Evolutionary conservation across 2,888 invertebrate species (phyloP).

Genomic region (Pediacus dermestoides): DNA sequence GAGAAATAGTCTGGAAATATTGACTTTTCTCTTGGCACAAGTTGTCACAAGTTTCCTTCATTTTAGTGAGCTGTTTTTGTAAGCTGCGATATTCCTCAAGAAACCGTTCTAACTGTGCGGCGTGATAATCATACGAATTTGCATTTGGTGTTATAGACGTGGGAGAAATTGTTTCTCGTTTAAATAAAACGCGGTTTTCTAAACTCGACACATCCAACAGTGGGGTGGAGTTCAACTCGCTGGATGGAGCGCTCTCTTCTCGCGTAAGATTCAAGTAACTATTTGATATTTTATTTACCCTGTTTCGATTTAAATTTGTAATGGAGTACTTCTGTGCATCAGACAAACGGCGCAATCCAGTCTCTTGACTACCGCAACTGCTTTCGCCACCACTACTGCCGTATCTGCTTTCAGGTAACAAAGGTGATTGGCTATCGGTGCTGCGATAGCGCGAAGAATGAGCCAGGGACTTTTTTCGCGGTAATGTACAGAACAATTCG

Average conservation of each 20-base stretch:
- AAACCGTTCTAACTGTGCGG: constrained; percentile 74
- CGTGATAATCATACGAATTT: constrained; percentile 70
- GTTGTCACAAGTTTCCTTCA: constrained; percentile 75
- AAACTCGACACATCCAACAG: constrained; percentile 60
- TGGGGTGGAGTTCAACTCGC: constrained; percentile 51
- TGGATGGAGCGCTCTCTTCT: constrained; percentile 61
- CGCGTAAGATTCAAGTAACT: constrained; percentile 68
- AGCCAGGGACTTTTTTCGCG: constrained; percentile 45
- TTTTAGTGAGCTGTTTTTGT: constrained; percentile 73
- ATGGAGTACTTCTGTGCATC: constrained; percentile 46
- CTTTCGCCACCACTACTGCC: constrained; percentile 70
- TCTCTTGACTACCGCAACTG: constrained; percentile 51
- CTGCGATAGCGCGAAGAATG: constrained; percentile 44
- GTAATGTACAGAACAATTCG: constrained; percentile 64
- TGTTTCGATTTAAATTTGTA: constrained; percentile 39
- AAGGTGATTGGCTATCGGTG: constrained; percentile 70
- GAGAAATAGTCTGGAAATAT: constrained; percentile 45
- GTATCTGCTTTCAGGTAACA: constrained; percentile 66
- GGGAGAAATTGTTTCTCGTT: constrained; percentile 28
- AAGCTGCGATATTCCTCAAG: constrained; percentile 74
- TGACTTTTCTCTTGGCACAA: constrained; percentile 52
- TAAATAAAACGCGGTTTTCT: constrained; percentile 43
- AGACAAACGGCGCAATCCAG: constrained; percentile 51
- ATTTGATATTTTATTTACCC: constrained; percentile 58
- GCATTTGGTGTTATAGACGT: constrained; percentile 42